phyloP scores from a whole-genome alignment of 2,113 vertebrate genomes.

The Perca flavescens region DNA sequence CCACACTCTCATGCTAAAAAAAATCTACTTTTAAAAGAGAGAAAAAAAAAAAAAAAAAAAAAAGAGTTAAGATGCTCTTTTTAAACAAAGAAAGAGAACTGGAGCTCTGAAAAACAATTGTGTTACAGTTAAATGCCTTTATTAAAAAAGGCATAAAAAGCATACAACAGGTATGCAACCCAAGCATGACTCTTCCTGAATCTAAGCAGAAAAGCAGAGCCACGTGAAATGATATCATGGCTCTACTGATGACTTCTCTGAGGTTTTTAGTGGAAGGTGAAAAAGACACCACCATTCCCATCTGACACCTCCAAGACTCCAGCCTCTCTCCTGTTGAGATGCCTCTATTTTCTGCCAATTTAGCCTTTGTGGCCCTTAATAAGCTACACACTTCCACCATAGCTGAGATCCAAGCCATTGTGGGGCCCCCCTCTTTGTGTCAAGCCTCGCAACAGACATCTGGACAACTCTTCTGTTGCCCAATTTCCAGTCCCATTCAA shows the following conservation, averaged over 20 bases:
- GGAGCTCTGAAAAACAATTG: background rate
- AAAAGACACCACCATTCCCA: slow-evolving; percentile 32
- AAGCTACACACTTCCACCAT: slow-evolving; percentile 62
- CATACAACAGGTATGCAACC: background rate
- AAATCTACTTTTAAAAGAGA: background rate
- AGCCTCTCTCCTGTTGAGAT: slow-evolving; percentile 25
- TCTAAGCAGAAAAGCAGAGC: background rate
- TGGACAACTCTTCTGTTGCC: slow-evolving; percentile 73
- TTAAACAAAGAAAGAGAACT: background rate
- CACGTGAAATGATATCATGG: background rate
- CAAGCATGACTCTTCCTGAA: background rate
- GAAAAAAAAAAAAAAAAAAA: slow-evolving; percentile 1
- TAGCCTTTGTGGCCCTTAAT: slow-evolving; percentile 67
- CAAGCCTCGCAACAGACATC: slow-evolving; percentile 69
- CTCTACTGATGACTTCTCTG: slow-evolving; percentile 15
- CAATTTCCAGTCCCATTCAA: slow-evolving; percentile 73
- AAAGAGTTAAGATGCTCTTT: background rate
- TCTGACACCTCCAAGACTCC: slow-evolving; percentile 37
- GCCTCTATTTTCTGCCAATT: slow-evolving; percentile 61
- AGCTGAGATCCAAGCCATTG: slow-evolving; percentile 56
- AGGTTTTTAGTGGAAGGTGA: slow-evolving; percentile 9
- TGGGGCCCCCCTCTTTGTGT: slow-evolving; percentile 65
- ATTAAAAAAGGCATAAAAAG: background rate
- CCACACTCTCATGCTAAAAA: background rate
- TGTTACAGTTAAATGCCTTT: background rate